These are phyloP conservation scores for Benthosema pterotum DNA, from an alignment of 2,797 vertebrate genomes.

Conservation along the genomic window DNA sequence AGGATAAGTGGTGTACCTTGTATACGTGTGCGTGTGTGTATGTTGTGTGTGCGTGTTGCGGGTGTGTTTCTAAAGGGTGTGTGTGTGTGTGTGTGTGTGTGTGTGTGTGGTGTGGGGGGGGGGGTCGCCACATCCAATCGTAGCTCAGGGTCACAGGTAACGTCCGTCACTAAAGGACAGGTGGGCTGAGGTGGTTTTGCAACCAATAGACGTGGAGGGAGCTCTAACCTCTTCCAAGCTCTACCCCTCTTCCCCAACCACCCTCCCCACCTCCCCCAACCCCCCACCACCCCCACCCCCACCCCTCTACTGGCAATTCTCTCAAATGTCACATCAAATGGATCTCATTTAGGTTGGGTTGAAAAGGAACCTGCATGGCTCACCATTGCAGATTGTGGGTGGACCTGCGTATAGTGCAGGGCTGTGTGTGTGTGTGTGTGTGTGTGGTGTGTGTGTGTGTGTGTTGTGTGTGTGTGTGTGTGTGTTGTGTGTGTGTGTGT, in stretches of 20 bases:
- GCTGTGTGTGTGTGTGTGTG: too few relatives aligned
- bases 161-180: conserved; percentile 67
- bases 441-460: too few relatives aligned
- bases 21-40: conserved; percentile 3
- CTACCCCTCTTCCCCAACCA: conserved; percentile 16
- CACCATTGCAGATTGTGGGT: conserved; percentile 61
- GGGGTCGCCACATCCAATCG: conserved; percentile 42
- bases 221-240: conserved; percentile 65
- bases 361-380: conserved; percentile 65
- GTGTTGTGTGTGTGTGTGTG: too few relatives aligned
- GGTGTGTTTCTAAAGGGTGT: background rate
- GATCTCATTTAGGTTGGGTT: conserved; percentile 74
- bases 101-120: conserved; percentile 3
- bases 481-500: too few relatives aligned
- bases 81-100: conserved; percentile 34
- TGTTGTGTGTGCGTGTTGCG: background rate
- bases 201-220: conserved; percentile 52
- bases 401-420: conserved; percentile 55
- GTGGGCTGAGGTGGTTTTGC: conserved; percentile 55
- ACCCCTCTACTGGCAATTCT: conserved; percentile 66
- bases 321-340: conserved; percentile 80
- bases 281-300: conserved; percentile 21
- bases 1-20: conserved; percentile 70
- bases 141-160: conserved; percentile 68
- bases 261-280: conserved; percentile 52